Conservation (phyloP, 2,888 invertebrate genomes). For the Cataglyphis altisquamis region DNA sequence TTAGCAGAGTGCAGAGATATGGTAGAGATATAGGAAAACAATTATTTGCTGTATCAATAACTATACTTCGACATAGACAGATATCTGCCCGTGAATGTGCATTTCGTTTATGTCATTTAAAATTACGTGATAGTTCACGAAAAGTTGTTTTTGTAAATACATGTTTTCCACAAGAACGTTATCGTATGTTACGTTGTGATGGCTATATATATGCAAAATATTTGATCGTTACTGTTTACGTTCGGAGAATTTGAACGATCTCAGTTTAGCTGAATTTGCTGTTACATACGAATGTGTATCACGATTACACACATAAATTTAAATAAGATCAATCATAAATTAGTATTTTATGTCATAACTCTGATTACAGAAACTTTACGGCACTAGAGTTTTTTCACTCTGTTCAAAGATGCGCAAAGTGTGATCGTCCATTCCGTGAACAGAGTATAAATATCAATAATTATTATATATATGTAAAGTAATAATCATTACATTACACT, state of each 20-base stretch:
- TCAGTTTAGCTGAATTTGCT: constrained; percentile 8
- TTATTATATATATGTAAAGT: too few species aligned
- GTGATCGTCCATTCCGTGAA: too few species aligned
- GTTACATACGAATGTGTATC: background rate
- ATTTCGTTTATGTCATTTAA: constrained; percentile 15
- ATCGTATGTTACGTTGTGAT: constrained; percentile 12
- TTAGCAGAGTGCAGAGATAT: background rate
- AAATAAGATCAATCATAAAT: too few species aligned
- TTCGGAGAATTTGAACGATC: background rate
- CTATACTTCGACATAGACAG: too few species aligned
- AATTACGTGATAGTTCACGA: constrained; percentile 8
- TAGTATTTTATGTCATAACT: too few species aligned
- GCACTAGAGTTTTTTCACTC: too few species aligned
- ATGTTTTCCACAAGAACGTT: background rate
- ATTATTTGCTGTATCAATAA: constrained; percentile 3
- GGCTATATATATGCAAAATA: constrained; percentile 10
- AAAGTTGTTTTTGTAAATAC: background rate
- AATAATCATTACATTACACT: too few species aligned
- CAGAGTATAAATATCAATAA: too few species aligned
- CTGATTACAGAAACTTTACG: too few species aligned
- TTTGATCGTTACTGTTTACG: constrained; percentile 16
- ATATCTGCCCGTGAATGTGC: too few species aligned
- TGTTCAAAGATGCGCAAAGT: too few species aligned
- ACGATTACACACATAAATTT: background rate
- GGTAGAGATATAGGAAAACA: background rate